Conservation (phyloP, 2,888 invertebrate species). For the Auanema freiburgensis region DNA sequence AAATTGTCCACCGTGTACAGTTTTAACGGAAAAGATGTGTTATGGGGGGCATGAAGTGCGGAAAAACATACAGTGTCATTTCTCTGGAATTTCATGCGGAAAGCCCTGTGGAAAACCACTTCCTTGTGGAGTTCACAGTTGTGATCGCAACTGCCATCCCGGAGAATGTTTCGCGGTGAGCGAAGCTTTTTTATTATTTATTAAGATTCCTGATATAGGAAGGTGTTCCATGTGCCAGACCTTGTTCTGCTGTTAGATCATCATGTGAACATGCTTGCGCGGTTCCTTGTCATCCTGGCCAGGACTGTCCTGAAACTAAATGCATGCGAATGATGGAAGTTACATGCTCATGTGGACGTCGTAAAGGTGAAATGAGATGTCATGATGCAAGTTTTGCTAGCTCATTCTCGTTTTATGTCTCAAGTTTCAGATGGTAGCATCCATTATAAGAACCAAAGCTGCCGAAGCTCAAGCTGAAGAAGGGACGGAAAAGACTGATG, state of each 20-base stretch:
- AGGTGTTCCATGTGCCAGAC: slow-evolving; percentile 10
- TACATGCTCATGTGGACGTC: slow-evolving; percentile 50
- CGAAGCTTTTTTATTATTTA: neutral
- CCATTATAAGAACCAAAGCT: too few species aligned
- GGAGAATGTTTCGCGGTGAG: slow-evolving; percentile 71
- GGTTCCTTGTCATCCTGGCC: slow-evolving; percentile 78
- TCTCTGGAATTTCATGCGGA: slow-evolving; percentile 74
- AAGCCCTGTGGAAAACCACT: slow-evolving; percentile 80
- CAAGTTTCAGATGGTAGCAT: neutral
- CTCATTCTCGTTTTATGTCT: neutral
- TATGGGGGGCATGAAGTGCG: slow-evolving; percentile 75
- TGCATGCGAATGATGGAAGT: slow-evolving; percentile 66
- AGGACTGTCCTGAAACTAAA: slow-evolving; percentile 73
- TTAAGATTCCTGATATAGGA: neutral
- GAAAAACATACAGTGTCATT: slow-evolving; percentile 84
- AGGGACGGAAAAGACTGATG: too few species aligned
- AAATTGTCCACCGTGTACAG: slow-evolving; percentile 82
- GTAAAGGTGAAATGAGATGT: slow-evolving; percentile 35
- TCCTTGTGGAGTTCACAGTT: slow-evolving; percentile 81
- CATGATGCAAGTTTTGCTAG: slow-evolving; percentile 27
- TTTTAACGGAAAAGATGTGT: slow-evolving; percentile 82
- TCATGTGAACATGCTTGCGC: slow-evolving; percentile 85
- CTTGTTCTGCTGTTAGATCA: slow-evolving; percentile 73
- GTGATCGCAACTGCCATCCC: slow-evolving; percentile 79
- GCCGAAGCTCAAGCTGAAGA: too few species aligned